Evolutionary conservation across 2,113 vertebrate genomes (phyloP), one percentile per base, ranked within the genome.

Genomic region (Hucho hucho): DNA sequence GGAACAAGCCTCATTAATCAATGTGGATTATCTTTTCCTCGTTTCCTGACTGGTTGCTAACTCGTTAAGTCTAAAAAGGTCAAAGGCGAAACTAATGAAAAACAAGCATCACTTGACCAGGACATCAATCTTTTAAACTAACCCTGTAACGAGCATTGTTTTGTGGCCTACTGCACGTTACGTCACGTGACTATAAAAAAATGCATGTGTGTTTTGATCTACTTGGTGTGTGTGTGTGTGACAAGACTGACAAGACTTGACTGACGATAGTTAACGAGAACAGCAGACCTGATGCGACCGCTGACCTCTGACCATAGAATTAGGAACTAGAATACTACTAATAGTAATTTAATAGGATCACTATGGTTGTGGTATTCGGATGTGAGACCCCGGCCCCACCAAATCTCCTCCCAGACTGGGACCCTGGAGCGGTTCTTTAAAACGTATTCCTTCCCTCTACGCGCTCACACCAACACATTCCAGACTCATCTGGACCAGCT

Each of bases 61-160:
- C 70, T 72, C 53, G 7, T 59, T 58, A 59, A 56, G 25, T 24
- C 53, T 28, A 37, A 37, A 59, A 59, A 72, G 70, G 47, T 72
- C 53, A 29, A 29, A 26, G 70, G 58, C 11, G 26, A 22, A 59
- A n/a, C n/a, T 14, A 72, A 29, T 59, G 22, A 29, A 59, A 59
- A 59, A 72, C 70, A 72, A 72, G 28, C 25, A 16, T 56, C 49
- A 58, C 70, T 16, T 72, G 29, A 58, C 25, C 28, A 72, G 70
- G 6, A 25, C 11, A 32, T 4, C 28, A 58, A 59, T 6, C 49
- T 47, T 6, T 59, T n/a, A n/a, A 22, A 59, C n/a, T 22, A 59
- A 22, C 12, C 4, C 5, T 22, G 58, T 59, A 22, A 59, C 6
- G 58, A 59, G 58, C 11, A 7, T 59, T 22, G 58, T 59, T 59